Evolutionary conservation across 2,797 vertebrate genomes (phyloP).

Genomic region (Somateria mollissima): DNA sequence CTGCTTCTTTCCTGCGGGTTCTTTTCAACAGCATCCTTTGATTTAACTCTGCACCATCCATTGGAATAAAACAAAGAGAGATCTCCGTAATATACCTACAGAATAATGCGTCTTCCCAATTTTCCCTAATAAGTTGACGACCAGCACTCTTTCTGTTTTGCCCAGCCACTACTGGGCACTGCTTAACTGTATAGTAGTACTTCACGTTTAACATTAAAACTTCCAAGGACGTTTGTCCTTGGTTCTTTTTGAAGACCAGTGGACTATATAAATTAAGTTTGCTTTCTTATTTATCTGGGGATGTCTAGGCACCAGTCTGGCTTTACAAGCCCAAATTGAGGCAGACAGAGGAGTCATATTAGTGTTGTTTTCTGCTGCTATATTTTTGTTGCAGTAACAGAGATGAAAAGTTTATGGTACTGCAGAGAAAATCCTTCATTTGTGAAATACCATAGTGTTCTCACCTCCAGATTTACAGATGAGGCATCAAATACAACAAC

Average conservation of each 20-base stretch:
- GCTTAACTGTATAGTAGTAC: not conserved
- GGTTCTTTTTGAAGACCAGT: not conserved
- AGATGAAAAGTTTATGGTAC: not conserved
- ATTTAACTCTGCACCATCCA: not conserved
- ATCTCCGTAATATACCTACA: too few species aligned
- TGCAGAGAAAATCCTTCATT: not conserved
- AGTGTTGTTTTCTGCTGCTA: not conserved
- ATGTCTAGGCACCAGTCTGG: not conserved
- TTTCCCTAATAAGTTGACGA: not conserved
- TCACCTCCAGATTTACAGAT: not conserved
- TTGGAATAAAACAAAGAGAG: not conserved
- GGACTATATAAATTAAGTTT: not conserved
- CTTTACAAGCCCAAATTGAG: not conserved
- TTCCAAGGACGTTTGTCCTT: not conserved
- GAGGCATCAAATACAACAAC: not conserved
- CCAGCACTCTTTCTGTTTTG: not conserved
- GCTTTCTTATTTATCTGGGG: not conserved
- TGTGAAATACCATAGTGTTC: not conserved
- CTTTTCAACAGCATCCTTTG: not conserved
- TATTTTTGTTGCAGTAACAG: conserved; percentile 21
- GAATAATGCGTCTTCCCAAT: not conserved
- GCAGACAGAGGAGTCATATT: not conserved
- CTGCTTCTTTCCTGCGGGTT: not conserved
- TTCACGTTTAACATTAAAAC: not conserved
- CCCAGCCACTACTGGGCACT: too few species aligned